Base-by-base conservation (phyloP, 1,140 invertebrate species). In the Meloidogyne floridensis region DNA sequence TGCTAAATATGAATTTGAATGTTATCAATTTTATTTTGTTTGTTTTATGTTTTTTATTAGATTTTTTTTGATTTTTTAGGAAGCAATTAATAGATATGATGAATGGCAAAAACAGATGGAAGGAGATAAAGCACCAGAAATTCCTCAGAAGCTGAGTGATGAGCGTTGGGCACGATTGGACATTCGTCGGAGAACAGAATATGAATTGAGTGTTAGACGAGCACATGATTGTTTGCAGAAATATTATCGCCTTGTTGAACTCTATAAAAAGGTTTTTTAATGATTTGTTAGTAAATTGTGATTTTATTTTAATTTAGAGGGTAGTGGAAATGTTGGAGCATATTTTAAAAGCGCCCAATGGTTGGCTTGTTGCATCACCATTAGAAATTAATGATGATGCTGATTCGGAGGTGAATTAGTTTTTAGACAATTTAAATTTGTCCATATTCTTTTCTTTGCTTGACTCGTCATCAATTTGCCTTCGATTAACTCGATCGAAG, bases 101-200 rank as follows among this genome's bases (percentile, higher is more conserved):
- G 76, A 59, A 42, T 84, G 79, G 80, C 18, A 43, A 72, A 78
- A 82, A 18, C 84, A 84, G 9, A 73, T 84, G 54, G 80, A 84
- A 77, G 78, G 78, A 6, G 70, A 74, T 47, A 32, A 56, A 69
- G 75, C 82, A 7, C 84, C 84, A 6, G 76, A 83, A 74, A 56
- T 85, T 6, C 84, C 84, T n/a, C 20, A 32, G 3, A 87, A 85
- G 43, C 72, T 85, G 0, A 81, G 78, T 15, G 84, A 85, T 59
- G 84, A 85, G 8, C 84, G 86, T 20, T 85, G 84, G 84, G 84
- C 84, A 2, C 9, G 82, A 53, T 71, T 85, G 82, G 83, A 85
- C 53, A 83, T 85, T 18, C 72, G 76, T 32, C 54, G 85, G 10
- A 73, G 84, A 20, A 78, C 85, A 9, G 84, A 85, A 51, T 85